Conservation (phyloP, 2,113 vertebrate genomes). For the Taxidea taxus region DNA sequence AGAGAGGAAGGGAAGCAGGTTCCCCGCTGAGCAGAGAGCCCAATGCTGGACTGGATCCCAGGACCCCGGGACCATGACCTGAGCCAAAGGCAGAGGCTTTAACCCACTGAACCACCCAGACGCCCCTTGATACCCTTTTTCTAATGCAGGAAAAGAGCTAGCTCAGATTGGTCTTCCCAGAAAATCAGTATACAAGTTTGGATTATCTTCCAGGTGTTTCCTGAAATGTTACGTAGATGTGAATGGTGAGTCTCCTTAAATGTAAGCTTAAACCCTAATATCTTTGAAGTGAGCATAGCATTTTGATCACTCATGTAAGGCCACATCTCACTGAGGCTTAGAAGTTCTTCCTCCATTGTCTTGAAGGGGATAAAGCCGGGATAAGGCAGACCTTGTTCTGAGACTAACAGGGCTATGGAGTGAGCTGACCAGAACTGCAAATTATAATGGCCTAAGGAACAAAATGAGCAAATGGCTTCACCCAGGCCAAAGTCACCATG, state of each 20-base stretch:
- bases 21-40: no score
- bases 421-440: not conserved
- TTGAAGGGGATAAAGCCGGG: not conserved
- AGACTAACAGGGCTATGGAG: not conserved
- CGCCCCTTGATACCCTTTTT: no score
- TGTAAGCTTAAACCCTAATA: not conserved
- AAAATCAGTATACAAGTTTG: not conserved
- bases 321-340: not conserved
- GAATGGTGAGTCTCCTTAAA: not conserved
- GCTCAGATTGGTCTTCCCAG: not conserved
- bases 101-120: no score
- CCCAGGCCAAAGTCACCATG: no score
- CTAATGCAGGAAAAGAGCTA: not conserved
- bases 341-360: not conserved
- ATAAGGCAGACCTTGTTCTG: not conserved
- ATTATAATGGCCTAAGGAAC: not conserved
- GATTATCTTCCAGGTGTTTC: not conserved
- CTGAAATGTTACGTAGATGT: not conserved
- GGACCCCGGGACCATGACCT: no score
- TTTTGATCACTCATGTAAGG: not conserved
- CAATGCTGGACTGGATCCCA: no score
- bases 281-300: not conserved
- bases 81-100: no score
- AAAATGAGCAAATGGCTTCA: not conserved
- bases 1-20: no score